Percentiles rank a stretch among this genome's conserved stretches.
Evolutionary conservation across 2,797 vertebrate genomes (phyloP).

Genomic region (Acanthurus tractus): DNA sequence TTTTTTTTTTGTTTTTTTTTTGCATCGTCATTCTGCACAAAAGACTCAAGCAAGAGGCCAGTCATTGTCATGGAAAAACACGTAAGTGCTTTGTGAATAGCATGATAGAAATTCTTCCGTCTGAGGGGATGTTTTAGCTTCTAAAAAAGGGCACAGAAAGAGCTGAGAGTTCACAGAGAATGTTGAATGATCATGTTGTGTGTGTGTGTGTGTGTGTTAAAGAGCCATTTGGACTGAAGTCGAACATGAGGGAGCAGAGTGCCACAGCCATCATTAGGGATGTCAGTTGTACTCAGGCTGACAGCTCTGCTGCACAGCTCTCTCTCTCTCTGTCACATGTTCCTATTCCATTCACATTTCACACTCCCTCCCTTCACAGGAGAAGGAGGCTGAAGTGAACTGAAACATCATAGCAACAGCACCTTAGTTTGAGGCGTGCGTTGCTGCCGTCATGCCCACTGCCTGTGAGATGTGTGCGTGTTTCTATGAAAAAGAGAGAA

Average conservation of each 20-base stretch:
- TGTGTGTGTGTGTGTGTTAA: slow-evolving; percentile 8
- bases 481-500: slow-evolving; percentile 5
- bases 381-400: slow-evolving; percentile 14
- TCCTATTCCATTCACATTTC: slow-evolving; percentile 59
- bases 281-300: slow-evolving; percentile 51
- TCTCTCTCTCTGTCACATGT: background rate
- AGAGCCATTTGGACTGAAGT: slow-evolving; percentile 12
- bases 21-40: slow-evolving; percentile 57
- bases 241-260: slow-evolving; percentile 26
- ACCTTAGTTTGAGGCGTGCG: slow-evolving; percentile 1
- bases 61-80: slow-evolving; percentile 30
- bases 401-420: slow-evolving; percentile 11
- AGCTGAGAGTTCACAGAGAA: background rate
- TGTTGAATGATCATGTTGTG: background rate
- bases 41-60: slow-evolving; percentile 1
- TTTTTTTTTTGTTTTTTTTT: slow-evolving; percentile 5
- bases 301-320: slow-evolving; percentile 41
- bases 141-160: background rate
- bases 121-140: background rate
- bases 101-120: background rate
- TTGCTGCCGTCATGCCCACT: slow-evolving; percentile 8
- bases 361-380: slow-evolving; percentile 25
- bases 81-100: background rate
- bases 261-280: slow-evolving; percentile 32
- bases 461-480: slow-evolving; percentile 2